Base-by-base conservation (phyloP, 2,888 invertebrate species). In the Scotopteryx bipunctaria region DNA sequence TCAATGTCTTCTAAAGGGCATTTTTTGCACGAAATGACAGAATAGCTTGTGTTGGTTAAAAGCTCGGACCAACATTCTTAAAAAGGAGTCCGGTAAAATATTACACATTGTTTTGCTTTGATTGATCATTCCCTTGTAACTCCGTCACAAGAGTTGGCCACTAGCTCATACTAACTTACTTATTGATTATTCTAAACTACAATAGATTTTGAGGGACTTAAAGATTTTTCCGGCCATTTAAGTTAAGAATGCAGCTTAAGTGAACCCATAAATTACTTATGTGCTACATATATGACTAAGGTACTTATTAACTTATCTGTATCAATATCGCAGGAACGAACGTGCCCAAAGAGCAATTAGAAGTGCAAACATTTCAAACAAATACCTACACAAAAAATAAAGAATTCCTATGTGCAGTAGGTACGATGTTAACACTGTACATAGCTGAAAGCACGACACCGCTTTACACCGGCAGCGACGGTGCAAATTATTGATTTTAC, bases 281-380 rank as follows among this genome's bases (percentile, higher is more conserved):
- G n/a, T n/a, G n/a, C n/a, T n/a, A n/a, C n/a, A n/a, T n/a, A n/a
- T n/a, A n/a, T n/a, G n/a, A n/a, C n/a, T n/a, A n/a, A n/a, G n/a
- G n/a, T 19, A 5, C 19, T 19, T 19, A 19, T 19, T 2, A 23
- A 23, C 23, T 8, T 23, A 25, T 25, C 25, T 19, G 23, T 40
- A 29, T 29, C 31, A 9, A 37, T 36, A 41, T 23, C 35, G 19
- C 35, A 35, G 42, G 41, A 36, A 50, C 41, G 41, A 16, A 56
- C 58, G 56, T 59, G 56, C 29, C 45, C 25, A 45, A 54, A 48
- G 43, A 52, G 36, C 36, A 58, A 36, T 32, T n/a, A 16, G 36
- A 45, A 36, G 17, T 27, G 16, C 51, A 40, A 5, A 31, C 29
- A 21, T 23, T 35, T 19, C 19, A 29, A 13, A 46, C 14, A 25